These are phyloP conservation scores for Drosophila nr. perissopoda DNA, from an alignment of 2,888 invertebrate genomes.

Conservation along the genomic window DNA sequence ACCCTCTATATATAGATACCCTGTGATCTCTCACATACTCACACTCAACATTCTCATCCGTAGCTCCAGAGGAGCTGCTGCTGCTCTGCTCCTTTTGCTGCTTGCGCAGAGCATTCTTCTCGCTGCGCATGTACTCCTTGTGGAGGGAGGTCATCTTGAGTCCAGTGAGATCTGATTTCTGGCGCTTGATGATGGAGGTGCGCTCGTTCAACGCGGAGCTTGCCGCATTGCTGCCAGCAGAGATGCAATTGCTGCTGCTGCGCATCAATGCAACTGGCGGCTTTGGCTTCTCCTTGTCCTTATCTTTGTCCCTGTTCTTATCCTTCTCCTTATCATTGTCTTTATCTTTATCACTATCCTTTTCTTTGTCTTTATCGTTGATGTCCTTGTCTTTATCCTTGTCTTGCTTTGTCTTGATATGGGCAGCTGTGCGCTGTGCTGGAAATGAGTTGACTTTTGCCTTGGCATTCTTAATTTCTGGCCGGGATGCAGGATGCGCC, in stretches of 20 bases:
- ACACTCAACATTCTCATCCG: conserved; percentile 70
- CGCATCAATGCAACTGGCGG: conserved; percentile 16
- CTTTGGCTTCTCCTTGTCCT: conserved; percentile 28
- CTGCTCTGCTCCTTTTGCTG: conserved; percentile 57
- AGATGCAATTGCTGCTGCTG: conserved; percentile 32
- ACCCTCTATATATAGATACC: too few relatives aligned
- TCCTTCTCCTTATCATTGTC: conserved; percentile 25
- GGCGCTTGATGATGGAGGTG: conserved; percentile 84
- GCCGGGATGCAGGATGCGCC: conserved; percentile 56
- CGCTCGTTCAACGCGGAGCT: conserved; percentile 46
- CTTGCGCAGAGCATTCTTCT: conserved; percentile 80
- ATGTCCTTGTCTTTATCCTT: conserved; percentile 53
- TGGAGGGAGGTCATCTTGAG: conserved; percentile 85
- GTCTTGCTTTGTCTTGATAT: conserved; percentile 45
- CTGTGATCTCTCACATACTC: conserved; percentile 8
- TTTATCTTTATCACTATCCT: conserved; percentile 25
- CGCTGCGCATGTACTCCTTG: conserved; percentile 84
- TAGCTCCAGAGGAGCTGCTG: conserved; percentile 37
- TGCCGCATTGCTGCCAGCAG: conserved; percentile 10
- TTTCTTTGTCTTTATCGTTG: conserved; percentile 18
- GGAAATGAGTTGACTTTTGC: conserved; percentile 83
- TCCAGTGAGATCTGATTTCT: conserved; percentile 88
- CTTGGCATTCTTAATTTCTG: conserved; percentile 84
- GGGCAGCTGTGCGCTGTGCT: conserved; percentile 42
- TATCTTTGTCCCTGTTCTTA: conserved; percentile 27